phyloP scores from a whole-genome alignment of 1,140 invertebrate genomes.

The Spodoptera litura region DNA sequence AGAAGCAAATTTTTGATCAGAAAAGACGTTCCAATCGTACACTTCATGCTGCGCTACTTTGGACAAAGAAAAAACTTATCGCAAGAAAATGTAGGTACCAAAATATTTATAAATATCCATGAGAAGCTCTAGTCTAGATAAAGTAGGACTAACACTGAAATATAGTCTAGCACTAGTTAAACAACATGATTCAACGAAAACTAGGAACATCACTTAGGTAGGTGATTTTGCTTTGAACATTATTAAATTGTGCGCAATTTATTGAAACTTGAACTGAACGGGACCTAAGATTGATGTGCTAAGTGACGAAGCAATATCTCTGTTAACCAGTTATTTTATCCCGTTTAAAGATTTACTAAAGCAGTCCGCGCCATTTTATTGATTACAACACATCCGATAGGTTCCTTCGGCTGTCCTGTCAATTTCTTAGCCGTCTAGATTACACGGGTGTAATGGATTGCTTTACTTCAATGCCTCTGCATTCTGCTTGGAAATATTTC shows the following conservation, averaged over 20 bases:
- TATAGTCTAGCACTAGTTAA: not conserved
- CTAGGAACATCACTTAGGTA: not conserved
- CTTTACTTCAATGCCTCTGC: not conserved
- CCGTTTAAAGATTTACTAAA: slow-evolving; percentile 34
- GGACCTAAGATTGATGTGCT: slow-evolving; percentile 36
- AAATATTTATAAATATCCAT: too few species aligned
- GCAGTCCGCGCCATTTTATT: slow-evolving; percentile 4
- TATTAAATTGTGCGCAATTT: slow-evolving; percentile 19
- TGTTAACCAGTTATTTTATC: slow-evolving; percentile 34
- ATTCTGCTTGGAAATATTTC: too few species aligned
- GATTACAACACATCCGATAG: slow-evolving; percentile 19
- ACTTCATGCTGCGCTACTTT: too few species aligned
- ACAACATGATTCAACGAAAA: slow-evolving; percentile 3
- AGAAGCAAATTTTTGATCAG: too few species aligned
- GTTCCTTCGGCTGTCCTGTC: not conserved
- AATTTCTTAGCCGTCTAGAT: not conserved
- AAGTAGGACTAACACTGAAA: too few species aligned
- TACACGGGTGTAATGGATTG: not conserved
- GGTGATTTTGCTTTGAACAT: not conserved
- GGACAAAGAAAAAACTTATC: too few species aligned
- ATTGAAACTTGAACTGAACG: slow-evolving; percentile 25
- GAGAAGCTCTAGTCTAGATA: too few species aligned
- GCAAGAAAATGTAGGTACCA: too few species aligned
- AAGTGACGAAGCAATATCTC: slow-evolving; percentile 37
- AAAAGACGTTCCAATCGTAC: too few species aligned